A percentile compares a stretch with the other conserved stretches of the same genome.
phyloP scores from a whole-genome alignment of 2,113 vertebrate species.

The Mohoua ochrocephala region DNA sequence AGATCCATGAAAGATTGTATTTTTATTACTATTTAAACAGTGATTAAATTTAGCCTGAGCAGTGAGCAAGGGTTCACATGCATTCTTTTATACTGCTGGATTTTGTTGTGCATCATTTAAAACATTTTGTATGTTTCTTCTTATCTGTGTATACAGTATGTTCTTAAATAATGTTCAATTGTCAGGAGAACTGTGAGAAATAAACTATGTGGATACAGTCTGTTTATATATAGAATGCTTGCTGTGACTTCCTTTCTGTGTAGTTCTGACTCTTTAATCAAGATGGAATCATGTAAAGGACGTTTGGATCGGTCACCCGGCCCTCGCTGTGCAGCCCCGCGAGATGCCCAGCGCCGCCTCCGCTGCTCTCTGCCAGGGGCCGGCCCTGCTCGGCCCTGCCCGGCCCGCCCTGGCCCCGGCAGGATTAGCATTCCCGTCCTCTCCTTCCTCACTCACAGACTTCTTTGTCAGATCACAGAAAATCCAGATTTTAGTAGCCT shows the following conservation, averaged over 20 bases:
- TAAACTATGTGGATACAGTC: conserved; percentile 98
- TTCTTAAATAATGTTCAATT: conserved; percentile 98
- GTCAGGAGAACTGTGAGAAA: conserved; percentile 99
- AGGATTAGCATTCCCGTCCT: neutral
- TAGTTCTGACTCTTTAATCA: conserved; percentile 34
- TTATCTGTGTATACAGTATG: conserved; percentile 99
- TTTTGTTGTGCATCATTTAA: conserved; percentile 98
- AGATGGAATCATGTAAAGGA: conserved; percentile 11
- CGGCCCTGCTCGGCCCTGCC: neutral
- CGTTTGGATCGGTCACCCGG: neutral
- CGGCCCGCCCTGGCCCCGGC: neutral
- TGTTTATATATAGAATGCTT: conserved; percentile 85
- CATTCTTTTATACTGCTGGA: conserved; percentile 94
- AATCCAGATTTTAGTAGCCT: neutral
- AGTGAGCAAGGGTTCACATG: conserved; percentile 83
- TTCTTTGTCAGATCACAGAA: neutral
- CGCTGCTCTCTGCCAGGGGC: neutral
- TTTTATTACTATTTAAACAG: conserved; percentile 99
- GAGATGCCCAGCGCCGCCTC: neutral
- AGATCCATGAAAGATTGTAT: conserved; percentile 98
- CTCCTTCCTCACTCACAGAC: neutral
- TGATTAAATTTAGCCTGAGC: conserved; percentile 85
- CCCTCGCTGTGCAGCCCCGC: neutral
- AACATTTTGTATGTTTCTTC: conserved; percentile 95
- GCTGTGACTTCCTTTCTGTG: conserved; percentile 74